Base-by-base conservation (phyloP, 2,113 vertebrate species). In the Siniperca knerii region DNA sequence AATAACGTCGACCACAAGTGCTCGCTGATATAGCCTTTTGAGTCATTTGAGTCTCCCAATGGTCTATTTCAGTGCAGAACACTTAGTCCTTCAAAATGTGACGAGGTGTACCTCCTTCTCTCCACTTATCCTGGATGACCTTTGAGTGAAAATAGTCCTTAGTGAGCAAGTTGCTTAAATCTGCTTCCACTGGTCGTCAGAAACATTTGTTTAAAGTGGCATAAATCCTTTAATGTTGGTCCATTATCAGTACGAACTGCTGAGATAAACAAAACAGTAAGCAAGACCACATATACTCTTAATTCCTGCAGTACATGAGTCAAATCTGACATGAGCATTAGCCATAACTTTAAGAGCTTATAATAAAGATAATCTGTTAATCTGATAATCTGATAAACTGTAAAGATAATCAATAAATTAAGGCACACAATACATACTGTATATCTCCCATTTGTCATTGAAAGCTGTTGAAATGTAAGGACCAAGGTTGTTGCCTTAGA, bases 1-100 rank as follows among this genome's bases (percentile, higher is more conserved):
- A 96, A 96, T 95, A 96, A 96, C 92, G 80, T 61, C 82, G 75
- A 96, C 94, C 95, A 91, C 94, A 96, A 95, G 93, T 94, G 94
- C 92, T 91, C 84, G 92, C 89, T 90, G 90, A 93, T 94, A 92
- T 92, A 88, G 94, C 90, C 94, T 95, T 96, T 95, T 93, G 89
- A 95, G 95, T 95, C 95, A 96, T 94, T 91, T 89, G 94, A 96
- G 92, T 94, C 92, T 95, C 94, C 94, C 95, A 85, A 46, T 50
- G 90, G 95, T 92, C 90, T 92, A 90, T 95, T 95, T 94, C 86
- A 83, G 84, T 89, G 87, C 93, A 90, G 90, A 93, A 94, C 92
- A 92, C 89, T 94, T 93, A 93, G 92, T 91, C 90, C 92, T 93
- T 94, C 90, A 95, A 88, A 95, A 93, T 92, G 87, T 89, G 89